Evolutionary conservation across 2,888 invertebrate species (phyloP), one percentile per base, ranked within the genome.

Genomic region (Spodoptera littoralis): DNA sequence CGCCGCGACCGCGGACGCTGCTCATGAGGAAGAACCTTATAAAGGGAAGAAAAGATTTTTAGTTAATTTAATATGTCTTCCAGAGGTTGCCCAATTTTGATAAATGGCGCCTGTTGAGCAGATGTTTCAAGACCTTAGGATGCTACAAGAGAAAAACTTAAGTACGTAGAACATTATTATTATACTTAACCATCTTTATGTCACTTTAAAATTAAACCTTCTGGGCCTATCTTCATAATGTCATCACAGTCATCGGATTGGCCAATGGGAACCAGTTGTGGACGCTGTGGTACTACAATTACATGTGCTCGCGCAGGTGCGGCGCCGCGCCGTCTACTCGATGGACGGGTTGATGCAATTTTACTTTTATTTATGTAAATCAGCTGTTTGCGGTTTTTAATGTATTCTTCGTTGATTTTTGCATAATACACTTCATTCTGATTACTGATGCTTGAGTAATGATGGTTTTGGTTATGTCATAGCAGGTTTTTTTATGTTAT

Each of bases 321-420:
- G 90, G 89, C 90, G 90, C 88, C 90, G 83, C 64, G 87, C 90
- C 49, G 90, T 90, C 90, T 90, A 82, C 82, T 57, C 56, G 53
- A 62, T 24, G 13, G 58, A 70, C 63, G 57, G 45, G 69, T 69
- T 62, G 52, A 68, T 65, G 66, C 66, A 77, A 76, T 62, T 54
- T 67, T 58, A 77, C 77, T 76, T 76, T 69, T 77, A 69, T 73
- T 63, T 79, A 71, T 65, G 68, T 68, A 59, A 70, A 76, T 76
- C 5, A 60, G 49, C 45, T 57, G 64, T 64, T 48, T 56, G 51
- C 42, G 8, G 4, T 51, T 12, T 45, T 55, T 52, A 70, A 64
- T 70, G 36, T 60, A 70, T 75, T 64, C 50, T 41, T 57, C 41
- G 56, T 43, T 53, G 53, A 57, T 54, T 69, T 70, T 75, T 70